Percentiles rank a stretch among this genome's conserved stretches.
Evolutionary conservation across 1,140 invertebrate species (phyloP).

Genomic region (Triops cancriformis): DNA sequence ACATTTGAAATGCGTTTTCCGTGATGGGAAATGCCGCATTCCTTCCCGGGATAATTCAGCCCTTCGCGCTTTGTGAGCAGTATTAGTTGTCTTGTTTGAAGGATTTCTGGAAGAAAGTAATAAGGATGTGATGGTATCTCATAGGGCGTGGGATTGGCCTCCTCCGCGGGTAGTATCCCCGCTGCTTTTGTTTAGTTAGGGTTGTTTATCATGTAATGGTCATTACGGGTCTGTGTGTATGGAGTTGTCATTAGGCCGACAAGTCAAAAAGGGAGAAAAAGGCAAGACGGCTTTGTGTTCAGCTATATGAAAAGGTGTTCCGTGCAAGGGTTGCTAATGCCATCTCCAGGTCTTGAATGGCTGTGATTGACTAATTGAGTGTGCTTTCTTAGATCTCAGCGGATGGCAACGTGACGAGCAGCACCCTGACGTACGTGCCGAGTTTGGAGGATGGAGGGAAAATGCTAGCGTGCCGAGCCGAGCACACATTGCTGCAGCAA

Average conservation of each 20-base stretch:
- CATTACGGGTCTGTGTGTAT: background rate
- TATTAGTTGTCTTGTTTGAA: too few relatives aligned
- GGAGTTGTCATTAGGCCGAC: background rate
- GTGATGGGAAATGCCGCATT: too few relatives aligned
- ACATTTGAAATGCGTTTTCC: too few relatives aligned
- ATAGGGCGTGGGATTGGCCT: too few relatives aligned
- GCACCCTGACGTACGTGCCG: slow-evolving; percentile 64
- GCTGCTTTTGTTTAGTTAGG: background rate
- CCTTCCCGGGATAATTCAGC: too few relatives aligned
- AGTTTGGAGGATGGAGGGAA: slow-evolving; percentile 67
- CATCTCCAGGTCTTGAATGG: background rate
- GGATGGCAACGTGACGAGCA: slow-evolving; percentile 70
- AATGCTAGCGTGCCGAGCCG: slow-evolving; percentile 71
- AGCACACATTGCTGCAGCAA: slow-evolving; percentile 75
- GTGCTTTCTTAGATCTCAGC: slow-evolving; percentile 47
- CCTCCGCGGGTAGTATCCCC: too few relatives aligned
- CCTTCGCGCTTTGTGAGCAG: too few relatives aligned
- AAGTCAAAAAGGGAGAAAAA: background rate
- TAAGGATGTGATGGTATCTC: too few relatives aligned
- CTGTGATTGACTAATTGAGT: slow-evolving; percentile 6
- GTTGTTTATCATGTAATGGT: slow-evolving; percentile 6
- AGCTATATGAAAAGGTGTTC: background rate
- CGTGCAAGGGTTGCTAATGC: background rate
- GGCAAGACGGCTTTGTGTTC: background rate
- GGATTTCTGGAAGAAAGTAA: too few relatives aligned